Conservation (phyloP, 2,113 vertebrate species). For the Scomber scombrus region DNA sequence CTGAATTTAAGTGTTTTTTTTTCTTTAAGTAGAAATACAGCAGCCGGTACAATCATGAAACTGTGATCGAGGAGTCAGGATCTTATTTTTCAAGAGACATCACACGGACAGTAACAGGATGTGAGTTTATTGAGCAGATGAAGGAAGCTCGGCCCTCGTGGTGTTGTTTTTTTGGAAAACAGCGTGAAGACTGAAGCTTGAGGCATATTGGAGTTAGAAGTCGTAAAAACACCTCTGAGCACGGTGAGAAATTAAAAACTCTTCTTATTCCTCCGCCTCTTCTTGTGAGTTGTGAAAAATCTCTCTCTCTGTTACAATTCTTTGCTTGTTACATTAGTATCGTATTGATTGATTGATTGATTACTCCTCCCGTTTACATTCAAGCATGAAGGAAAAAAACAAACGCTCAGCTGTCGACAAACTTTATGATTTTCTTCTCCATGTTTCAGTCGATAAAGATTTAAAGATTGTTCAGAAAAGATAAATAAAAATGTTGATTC, state of each 20-base stretch:
- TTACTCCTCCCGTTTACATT: slow-evolving; percentile 73
- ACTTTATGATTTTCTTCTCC: slow-evolving; percentile 17
- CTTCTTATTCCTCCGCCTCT: too few relatives aligned
- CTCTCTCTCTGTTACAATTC: slow-evolving; percentile 48
- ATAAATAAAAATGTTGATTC: slow-evolving; percentile 48
- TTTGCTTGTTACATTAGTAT: slow-evolving; percentile 48
- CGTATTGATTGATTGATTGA: slow-evolving; percentile 24
- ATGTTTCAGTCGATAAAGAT: slow-evolving; percentile 11
- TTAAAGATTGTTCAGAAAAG: slow-evolving; percentile 17
- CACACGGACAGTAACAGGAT: slow-evolving; percentile 27
- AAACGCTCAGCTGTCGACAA: slow-evolving; percentile 17
- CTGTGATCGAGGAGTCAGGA: neutral
- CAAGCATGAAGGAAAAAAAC: slow-evolving; percentile 59
- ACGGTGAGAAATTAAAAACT: slow-evolving; percentile 50
- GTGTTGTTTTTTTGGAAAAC: neutral
- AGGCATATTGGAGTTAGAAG: slow-evolving; percentile 58
- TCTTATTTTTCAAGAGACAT: neutral
- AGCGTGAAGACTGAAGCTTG: slow-evolving; percentile 30
- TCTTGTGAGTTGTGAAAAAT: too few relatives aligned
- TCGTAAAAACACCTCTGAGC: slow-evolving; percentile 25
- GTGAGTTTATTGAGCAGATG: slow-evolving; percentile 19
- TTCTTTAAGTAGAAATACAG: slow-evolving; percentile 10
- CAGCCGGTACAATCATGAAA: slow-evolving; percentile 59
- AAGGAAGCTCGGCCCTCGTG: slow-evolving; percentile 15
- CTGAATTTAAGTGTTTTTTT: neutral